Base-by-base conservation (phyloP, 2,888 invertebrate genomes). In the Folsomia candida region DNA sequence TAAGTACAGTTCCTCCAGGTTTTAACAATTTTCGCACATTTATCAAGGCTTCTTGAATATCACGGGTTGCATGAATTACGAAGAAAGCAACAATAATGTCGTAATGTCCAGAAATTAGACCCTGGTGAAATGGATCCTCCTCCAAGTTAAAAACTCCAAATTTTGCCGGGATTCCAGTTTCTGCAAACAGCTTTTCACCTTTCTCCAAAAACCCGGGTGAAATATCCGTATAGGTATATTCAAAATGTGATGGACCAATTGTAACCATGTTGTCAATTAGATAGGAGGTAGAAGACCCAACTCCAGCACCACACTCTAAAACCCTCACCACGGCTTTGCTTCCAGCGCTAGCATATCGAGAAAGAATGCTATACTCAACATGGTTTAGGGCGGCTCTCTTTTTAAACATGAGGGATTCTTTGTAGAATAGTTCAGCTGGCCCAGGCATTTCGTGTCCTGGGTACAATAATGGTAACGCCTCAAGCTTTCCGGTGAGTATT, bases 181-280 rank as follows among this genome's bases (percentile, higher is more conserved):
- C 67, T 27, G 64, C 67, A 64, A 74, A 72, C 26, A 68, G 63
- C 22, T 72, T 68, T 24, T 66, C n/a, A 14, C 69, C 69, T 9
- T 59, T 58, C 1, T 59, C 24, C 14, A 72, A 68, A 11, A 70
- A 65, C 0, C 65, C 61, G 1, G 71, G 47, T 1, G 71, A 71
- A 26, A 71, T 67, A 24, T 74, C 74, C 2, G 74, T 68, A 62
- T 67, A 74, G 1, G 69, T 71, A 29, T 69, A 74, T n/a, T 71
- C 69, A 4, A 61, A 64, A 2, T 24, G 51, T 27, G 59, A 14
- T 1, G 28, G 37, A 18, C 63, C 28, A n/a, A n/a, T n/a, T 25
- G 58, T 59, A 2, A 25, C 47, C 14, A 73, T 24, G 28, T 65
- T 22, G 2, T 18, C 1, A 11, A 73, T 27, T 37, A 71, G 51